Conservation (phyloP, 2,888 invertebrate genomes). For the Leptinotarsa haldemani region DNA sequence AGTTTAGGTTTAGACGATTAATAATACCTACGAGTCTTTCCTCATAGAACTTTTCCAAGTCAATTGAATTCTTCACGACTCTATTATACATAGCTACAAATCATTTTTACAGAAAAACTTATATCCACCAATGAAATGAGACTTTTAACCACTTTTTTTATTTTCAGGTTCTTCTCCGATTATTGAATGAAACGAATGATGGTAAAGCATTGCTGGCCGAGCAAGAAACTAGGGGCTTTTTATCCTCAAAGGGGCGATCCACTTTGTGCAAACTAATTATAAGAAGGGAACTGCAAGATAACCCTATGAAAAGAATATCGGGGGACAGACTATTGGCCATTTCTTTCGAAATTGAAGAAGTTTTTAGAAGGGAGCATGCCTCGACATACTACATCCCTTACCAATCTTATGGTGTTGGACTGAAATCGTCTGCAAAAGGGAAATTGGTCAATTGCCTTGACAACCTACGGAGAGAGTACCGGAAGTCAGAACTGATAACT, state of each 20-base stretch:
- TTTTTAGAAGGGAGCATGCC: constrained; percentile 7
- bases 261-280: constrained; percentile 2
- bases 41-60: no score
- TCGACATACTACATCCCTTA: constrained; percentile 10
- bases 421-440: no score
- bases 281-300: constrained; percentile 8
- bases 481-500: constrained; percentile 3
- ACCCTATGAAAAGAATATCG: constrained; percentile 5
- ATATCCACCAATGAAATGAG: no score
- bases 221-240: constrained; percentile 1
- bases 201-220: constrained; percentile 7
- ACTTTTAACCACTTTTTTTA: background rate
- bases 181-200: constrained; percentile 10
- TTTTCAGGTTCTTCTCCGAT: constrained; percentile 1
- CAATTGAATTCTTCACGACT: no score
- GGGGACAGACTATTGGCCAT: constrained; percentile 8
- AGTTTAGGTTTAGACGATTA: background rate
- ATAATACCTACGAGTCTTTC: no score
- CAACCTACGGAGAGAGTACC: background rate
- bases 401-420: background rate
- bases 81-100: no score
- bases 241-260: constrained; percentile 8
- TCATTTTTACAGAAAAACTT: no score
- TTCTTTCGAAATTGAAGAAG: constrained; percentile 6
- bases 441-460: no score